These are phyloP conservation scores for Alosa alosa DNA, from an alignment of 2,113 vertebrate species.

Conservation along the genomic window DNA sequence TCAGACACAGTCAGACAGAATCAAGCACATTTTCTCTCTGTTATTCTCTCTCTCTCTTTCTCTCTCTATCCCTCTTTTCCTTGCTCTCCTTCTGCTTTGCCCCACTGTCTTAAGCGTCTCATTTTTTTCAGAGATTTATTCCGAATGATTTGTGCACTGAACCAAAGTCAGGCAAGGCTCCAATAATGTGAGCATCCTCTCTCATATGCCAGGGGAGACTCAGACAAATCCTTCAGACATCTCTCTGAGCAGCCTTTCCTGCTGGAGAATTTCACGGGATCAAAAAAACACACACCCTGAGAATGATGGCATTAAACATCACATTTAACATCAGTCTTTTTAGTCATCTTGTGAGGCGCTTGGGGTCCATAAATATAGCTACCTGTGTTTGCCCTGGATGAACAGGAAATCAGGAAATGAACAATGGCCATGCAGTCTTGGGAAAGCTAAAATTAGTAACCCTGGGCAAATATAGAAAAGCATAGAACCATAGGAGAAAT, in stretches of 20 bases:
- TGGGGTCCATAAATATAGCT: background rate
- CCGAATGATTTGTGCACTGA: conserved; percentile 36
- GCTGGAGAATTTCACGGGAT: conserved; percentile 31
- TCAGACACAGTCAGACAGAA: background rate
- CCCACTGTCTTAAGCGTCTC: conserved; percentile 30
- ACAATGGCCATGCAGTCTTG: background rate
- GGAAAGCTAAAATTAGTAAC: background rate
- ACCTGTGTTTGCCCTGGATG: background rate
- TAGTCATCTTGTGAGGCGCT: background rate
- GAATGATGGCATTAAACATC: conserved; percentile 7
- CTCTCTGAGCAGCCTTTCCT: conserved; percentile 30
- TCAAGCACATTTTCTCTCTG: background rate
- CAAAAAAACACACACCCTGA: conserved; percentile 24
- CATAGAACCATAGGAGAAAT: background rate
- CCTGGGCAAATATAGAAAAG: background rate
- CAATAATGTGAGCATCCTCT: conserved; percentile 38
- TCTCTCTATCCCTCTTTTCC: background rate
- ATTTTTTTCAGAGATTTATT: conserved; percentile 32
- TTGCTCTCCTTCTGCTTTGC: background rate
- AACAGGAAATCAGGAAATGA: background rate
- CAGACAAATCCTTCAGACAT: conserved; percentile 38
- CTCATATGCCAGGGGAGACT: conserved; percentile 35
- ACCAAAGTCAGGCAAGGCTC: conserved; percentile 3
- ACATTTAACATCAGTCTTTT: background rate
- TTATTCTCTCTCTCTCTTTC: background rate